Evolutionary conservation across 2,113 vertebrate genomes (phyloP).

Genomic region (Glaucomys volans): DNA sequence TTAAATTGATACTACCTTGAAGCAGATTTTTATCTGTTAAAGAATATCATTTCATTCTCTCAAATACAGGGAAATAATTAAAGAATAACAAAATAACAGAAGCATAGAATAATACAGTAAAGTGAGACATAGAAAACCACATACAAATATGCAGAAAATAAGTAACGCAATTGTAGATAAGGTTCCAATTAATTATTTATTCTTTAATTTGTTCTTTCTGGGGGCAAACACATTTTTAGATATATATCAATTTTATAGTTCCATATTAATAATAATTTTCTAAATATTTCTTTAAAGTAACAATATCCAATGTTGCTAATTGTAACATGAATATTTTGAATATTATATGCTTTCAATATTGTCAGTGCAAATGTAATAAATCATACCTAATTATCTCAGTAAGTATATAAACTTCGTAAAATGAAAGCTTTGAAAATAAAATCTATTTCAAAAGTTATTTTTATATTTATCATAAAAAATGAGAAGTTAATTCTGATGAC

Average conservation of each 20-base stretch:
- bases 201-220: not conserved
- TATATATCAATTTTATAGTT: not conserved
- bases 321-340: not conserved
- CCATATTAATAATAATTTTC: not conserved
- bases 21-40: not conserved
- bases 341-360: not conserved
- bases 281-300: not conserved
- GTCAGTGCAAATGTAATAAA: not conserved
- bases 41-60: too few relatives aligned
- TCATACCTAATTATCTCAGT: not conserved
- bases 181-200: not conserved
- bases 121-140: not conserved
- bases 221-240: not conserved
- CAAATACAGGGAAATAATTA: not conserved
- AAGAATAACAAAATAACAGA: not conserved
- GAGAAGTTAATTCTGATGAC: too few relatives aligned
- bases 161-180: not conserved
- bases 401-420: not conserved
- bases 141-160: not conserved
- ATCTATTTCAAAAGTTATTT: not conserved
- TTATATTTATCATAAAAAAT: too few relatives aligned
- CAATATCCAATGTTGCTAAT: not conserved
- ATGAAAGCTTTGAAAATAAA: not conserved
- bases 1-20: not conserved
- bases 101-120: not conserved